These are phyloP conservation scores for Drosophila mettleri DNA, from an alignment of 2,888 invertebrate genomes.

Conservation along the genomic window DNA sequence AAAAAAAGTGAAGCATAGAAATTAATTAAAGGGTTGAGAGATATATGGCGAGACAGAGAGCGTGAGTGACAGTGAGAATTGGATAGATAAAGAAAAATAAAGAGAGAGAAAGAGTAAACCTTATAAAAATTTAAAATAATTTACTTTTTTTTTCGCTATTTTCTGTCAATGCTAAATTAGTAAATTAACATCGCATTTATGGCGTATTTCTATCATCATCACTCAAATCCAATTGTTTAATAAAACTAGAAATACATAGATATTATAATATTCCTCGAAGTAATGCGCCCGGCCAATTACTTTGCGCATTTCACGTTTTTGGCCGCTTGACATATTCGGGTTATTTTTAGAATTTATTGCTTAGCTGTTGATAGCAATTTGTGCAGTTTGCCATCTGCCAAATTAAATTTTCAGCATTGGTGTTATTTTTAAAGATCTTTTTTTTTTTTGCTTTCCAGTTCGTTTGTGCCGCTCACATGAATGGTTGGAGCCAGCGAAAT, in stretches of 20 bases:
- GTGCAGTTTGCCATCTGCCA: constrained; percentile 49
- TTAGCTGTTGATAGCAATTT: constrained; percentile 54
- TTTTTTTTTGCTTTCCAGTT: constrained; percentile 62
- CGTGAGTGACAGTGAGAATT: not conserved
- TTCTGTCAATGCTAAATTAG: no score
- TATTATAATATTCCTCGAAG: not conserved
- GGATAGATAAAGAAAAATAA: no score
- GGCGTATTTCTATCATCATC: no score
- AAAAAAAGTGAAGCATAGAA: not conserved
- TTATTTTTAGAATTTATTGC: constrained; percentile 59
- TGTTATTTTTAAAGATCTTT: constrained; percentile 53
- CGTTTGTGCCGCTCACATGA: constrained; percentile 57
- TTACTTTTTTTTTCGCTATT: no score
- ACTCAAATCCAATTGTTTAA: not conserved
- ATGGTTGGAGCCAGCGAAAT: constrained; percentile 35
- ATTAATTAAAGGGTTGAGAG: no score
- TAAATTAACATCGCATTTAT: no score
- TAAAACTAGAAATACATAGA: not conserved
- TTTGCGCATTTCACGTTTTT: not conserved
- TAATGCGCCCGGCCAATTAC: not conserved
- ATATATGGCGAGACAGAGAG: not conserved
- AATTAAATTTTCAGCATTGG: constrained; percentile 55
- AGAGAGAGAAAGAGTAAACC: not conserved
- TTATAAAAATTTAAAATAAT: no score
- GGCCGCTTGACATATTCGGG: not conserved